Percentiles rank a stretch among this genome's conserved stretches.
Evolutionary conservation across 2,113 vertebrate species (phyloP).

Genomic region (Atlantisia rogersi): DNA sequence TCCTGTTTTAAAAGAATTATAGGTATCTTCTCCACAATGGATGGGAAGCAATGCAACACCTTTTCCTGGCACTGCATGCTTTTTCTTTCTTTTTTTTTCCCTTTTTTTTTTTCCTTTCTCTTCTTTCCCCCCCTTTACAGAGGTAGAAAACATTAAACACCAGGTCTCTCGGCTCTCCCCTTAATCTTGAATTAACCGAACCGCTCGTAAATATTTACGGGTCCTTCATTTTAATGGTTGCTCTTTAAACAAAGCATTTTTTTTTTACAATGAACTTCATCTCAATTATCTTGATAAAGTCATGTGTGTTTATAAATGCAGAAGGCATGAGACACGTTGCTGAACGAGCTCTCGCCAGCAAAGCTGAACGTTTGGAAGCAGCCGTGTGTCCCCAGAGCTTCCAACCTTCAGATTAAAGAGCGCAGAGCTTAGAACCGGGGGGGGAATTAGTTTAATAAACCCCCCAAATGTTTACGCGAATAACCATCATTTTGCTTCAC

Average conservation of each 20-base stretch:
- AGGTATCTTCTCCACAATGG: constrained; percentile 85
- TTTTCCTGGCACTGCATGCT: constrained; percentile 75
- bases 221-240: constrained; percentile 64
- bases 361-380: not conserved
- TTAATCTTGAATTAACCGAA: constrained; percentile 47
- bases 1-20: constrained; percentile 96
- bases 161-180: constrained; percentile 18
- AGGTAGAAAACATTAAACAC: constrained; percentile 15
- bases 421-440: not conserved
- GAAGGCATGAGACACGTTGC: not conserved
- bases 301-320: constrained; percentile 45
- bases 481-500: not conserved
- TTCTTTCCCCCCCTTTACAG: not conserved
- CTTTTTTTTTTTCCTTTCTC: not conserved
- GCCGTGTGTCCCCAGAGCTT: not conserved
- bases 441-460: no score
- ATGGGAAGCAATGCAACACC: constrained; percentile 85
- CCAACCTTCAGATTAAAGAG: not conserved
- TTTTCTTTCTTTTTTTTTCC: not conserved
- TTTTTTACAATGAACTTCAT: constrained; percentile 81
- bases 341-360: not conserved
- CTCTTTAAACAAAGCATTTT: constrained; percentile 59
- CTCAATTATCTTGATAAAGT: constrained; percentile 73
- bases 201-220: constrained; percentile 62
- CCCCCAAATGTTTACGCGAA: not conserved